Evolutionary conservation across 2,113 vertebrate species (phyloP).

Genomic region (Esox niger): DNA sequence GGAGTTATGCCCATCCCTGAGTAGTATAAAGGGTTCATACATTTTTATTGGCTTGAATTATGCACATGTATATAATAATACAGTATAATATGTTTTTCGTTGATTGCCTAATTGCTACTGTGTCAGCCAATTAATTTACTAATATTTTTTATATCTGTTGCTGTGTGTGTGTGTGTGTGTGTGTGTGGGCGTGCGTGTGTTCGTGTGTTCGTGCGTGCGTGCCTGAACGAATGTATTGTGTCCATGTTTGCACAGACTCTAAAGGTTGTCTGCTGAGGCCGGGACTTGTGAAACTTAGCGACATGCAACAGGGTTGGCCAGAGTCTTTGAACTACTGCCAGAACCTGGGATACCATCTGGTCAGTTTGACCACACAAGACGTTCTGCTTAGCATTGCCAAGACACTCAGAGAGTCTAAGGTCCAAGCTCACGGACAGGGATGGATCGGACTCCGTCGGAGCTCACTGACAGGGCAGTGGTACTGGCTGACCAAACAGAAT

Average conservation of each 20-base stretch:
- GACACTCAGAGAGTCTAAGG: neutral
- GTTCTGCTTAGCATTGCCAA: neutral
- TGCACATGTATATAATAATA: too few species aligned
- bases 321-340: slow-evolving; percentile 39
- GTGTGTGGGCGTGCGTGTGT: slow-evolving; percentile 32
- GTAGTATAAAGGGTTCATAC: neutral
- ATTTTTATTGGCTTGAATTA: neutral
- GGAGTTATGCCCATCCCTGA: too few species aligned
- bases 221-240: too few species aligned
- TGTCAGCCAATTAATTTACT: too few species aligned
- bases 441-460: slow-evolving; percentile 68
- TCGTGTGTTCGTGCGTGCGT: slow-evolving; percentile 26
- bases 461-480: slow-evolving; percentile 52
- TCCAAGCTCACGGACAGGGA: rapidly evolving
- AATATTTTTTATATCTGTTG: too few species aligned
- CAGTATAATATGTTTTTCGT: too few species aligned
- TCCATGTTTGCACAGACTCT: neutral
- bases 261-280: slow-evolving; percentile 47
- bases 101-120: too few species aligned
- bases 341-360: rapidly evolving
- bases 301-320: slow-evolving; percentile 32
- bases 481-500: slow-evolving; percentile 40
- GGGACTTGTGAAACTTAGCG: neutral
- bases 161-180: too few species aligned
- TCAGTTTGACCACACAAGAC: slow-evolving; percentile 1